phyloP scores from a whole-genome alignment of 2,113 vertebrate genomes.

The Opisthocomus hoazin region DNA sequence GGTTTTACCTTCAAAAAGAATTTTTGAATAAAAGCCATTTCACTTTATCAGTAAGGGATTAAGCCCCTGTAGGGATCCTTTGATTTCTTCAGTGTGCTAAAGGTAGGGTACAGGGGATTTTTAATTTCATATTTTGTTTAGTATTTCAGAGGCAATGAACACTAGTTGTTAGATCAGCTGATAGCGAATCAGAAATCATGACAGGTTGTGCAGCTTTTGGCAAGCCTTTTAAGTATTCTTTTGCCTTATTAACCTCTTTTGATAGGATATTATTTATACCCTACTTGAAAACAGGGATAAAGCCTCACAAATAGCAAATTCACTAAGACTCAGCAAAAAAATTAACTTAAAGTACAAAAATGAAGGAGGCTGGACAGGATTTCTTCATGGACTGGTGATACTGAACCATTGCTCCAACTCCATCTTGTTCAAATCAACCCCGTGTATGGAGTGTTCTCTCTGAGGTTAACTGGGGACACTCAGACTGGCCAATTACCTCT shows the following conservation, averaged over 20 bases:
- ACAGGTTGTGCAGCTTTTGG: background rate
- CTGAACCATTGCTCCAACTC: background rate
- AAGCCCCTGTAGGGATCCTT: background rate
- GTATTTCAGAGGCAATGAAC: background rate
- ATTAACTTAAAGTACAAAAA: background rate
- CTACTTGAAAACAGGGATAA: background rate
- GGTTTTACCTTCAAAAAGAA: background rate
- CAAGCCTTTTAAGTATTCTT: background rate
- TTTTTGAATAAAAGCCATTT: constrained; percentile 8
- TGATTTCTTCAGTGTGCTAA: constrained; percentile 10
- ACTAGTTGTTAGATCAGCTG: background rate
- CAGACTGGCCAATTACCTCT: background rate
- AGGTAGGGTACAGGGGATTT: background rate
- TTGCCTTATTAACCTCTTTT: background rate
- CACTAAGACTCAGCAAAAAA: background rate
- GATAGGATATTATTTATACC: background rate
- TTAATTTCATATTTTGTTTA: constrained; percentile 23
- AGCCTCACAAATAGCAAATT: background rate
- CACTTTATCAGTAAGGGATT: background rate
- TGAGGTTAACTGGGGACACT: background rate
- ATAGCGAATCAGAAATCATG: background rate
- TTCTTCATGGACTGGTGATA: background rate
- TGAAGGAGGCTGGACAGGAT: background rate
- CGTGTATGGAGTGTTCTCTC: background rate
- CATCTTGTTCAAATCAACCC: background rate